Evolutionary conservation across 2,113 vertebrate genomes (phyloP).

Genomic region (Sus scrofa): DNA sequence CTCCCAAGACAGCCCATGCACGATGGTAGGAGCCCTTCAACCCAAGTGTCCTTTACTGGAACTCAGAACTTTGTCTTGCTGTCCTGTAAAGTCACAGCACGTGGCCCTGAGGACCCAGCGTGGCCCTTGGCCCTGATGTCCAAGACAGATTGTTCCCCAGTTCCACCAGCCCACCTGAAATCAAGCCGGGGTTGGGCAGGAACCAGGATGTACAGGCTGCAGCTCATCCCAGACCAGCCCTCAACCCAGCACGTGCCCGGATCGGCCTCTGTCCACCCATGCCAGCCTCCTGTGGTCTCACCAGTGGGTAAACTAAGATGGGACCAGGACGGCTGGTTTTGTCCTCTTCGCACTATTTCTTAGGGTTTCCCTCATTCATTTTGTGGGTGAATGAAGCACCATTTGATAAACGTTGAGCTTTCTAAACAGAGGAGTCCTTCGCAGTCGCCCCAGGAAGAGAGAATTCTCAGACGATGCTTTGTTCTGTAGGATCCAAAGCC

Average conservation of each 20-base stretch:
- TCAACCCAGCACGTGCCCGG: rapidly evolving
- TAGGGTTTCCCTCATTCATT: not conserved
- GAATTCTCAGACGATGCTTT: not conserved
- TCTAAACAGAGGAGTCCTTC: not conserved
- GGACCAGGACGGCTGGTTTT: not conserved
- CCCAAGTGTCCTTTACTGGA: rapidly evolving
- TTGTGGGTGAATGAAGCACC: not conserved
- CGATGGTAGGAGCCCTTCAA: not conserved
- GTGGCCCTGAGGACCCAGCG: not conserved
- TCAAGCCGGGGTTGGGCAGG: not conserved
- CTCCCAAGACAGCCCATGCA: not conserved
- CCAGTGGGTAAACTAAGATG: not conserved
- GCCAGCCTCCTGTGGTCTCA: not conserved
- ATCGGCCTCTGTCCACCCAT: not conserved
- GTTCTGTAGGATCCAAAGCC: not conserved
- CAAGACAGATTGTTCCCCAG: no score
- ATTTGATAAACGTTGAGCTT: not conserved
- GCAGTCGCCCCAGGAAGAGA: not conserved
- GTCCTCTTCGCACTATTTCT: not conserved
- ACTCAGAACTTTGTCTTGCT: not conserved
- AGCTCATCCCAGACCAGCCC: not conserved
- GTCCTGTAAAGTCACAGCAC: not conserved
- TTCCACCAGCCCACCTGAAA: not conserved
- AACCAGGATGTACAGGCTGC: not conserved
- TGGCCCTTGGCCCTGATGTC: no score